A percentile compares a stretch with the other conserved stretches of the same genome.
These are phyloP conservation scores for Armadillidium nasatum DNA, from an alignment of 1,140 invertebrate species.

Conservation along the genomic window DNA sequence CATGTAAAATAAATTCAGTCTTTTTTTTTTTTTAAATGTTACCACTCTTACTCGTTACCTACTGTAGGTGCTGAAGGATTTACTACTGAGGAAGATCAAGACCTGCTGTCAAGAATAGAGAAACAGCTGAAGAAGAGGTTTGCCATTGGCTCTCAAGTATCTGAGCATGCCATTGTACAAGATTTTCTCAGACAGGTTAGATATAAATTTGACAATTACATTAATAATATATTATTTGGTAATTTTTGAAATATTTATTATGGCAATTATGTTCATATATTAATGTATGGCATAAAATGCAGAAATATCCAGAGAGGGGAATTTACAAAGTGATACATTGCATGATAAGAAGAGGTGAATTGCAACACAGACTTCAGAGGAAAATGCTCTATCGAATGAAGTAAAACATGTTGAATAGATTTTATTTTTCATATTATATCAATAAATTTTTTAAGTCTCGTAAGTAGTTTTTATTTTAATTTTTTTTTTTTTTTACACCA, in stretches of 20 bases:
- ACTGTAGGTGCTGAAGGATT: constrained; percentile 90
- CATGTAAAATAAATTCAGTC: too few species aligned
- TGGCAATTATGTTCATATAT: not conserved
- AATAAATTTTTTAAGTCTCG: too few species aligned
- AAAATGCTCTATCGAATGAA: constrained; percentile 93
- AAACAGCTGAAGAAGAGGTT: constrained; percentile 91
- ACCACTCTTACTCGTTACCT: constrained; percentile 41
- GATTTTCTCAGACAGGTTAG: constrained; percentile 79
- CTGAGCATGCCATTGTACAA: constrained; percentile 86
- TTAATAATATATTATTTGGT: not conserved
- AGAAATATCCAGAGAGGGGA: constrained; percentile 82
- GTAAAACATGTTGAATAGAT: constrained; percentile 47
- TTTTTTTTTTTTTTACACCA: too few species aligned
- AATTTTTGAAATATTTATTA: not conserved
- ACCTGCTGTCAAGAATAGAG: constrained; percentile 82
- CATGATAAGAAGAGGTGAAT: constrained; percentile 89
- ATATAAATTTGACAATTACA: not conserved
- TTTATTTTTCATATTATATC: too few species aligned
- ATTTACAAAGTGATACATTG: constrained; percentile 85
- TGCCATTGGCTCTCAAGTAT: constrained; percentile 92
- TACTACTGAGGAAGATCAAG: constrained; percentile 89
- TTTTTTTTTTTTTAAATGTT: too few species aligned
- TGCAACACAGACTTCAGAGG: constrained; percentile 91
- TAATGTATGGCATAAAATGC: constrained; percentile 43
- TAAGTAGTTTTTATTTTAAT: too few species aligned